Evolutionary conservation across 2,797 vertebrate genomes (phyloP), one percentile per base, ranked within the genome.

Genomic region (Lateolabrax maculatus): DNA sequence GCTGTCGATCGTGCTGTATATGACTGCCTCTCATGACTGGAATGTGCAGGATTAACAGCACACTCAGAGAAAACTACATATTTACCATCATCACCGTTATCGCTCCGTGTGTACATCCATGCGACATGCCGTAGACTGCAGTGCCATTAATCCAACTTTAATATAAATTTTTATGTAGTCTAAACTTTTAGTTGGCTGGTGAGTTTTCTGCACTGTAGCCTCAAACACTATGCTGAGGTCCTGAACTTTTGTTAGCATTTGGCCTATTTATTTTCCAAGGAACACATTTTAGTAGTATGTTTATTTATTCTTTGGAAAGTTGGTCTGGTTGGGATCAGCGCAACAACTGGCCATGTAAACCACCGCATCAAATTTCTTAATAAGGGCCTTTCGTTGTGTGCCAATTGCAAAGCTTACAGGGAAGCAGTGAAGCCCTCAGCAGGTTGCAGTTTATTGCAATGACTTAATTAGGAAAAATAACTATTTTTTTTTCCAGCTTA

Each of bases 121-220:
- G 46, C n/a, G 43, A 1, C 18, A 44, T 15, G 6, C 29, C 31
- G 0, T 29, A 23, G 41, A 34, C 36, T 15, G 15, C 58, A 16
- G 9, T 5, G 27, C 21, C 18, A 51, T 71, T 41, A 36, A 43
- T 66, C 21, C 29, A 29, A 66, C n/a, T n/a, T 68, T 18, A n/a
- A 63, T 48, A 39, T 72, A 58, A 61, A 69, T 57, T 63, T 80
- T 73, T 57, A 43, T 27, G 5, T 53, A 4, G 10, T 39, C 2
- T 1, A 29, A 37, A 55, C 29, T 46, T 39, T 4, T 11, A 16
- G 12, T 27, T 9, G 25, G 27, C 10, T 29, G 16, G 23, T 19
- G 11, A 25, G n/a, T n/a, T 21, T 11, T 48, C 13, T 48, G 51
- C 18, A 25, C 21, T n/a, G 27, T 25, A 23, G 21, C 9, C 39